Evolutionary conservation across 2,888 invertebrate genomes (phyloP).

Genomic region (Scotopteryx bipunctaria): DNA sequence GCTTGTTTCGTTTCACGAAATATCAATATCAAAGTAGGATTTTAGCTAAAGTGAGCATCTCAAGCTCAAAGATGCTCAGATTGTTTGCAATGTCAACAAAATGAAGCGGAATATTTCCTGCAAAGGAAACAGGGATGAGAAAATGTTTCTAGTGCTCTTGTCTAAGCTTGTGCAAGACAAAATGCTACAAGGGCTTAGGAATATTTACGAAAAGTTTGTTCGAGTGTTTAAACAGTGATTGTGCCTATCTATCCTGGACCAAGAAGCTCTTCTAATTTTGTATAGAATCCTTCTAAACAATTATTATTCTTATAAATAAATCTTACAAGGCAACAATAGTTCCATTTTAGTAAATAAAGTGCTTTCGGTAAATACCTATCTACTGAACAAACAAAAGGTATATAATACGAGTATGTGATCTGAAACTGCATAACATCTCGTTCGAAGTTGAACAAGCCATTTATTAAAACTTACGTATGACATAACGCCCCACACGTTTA

Average conservation of each 20-base stretch:
- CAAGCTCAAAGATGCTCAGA: constrained; percentile 35
- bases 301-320: no score
- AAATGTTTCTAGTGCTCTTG: constrained; percentile 28
- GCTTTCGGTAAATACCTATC: no score
- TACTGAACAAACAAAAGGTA: no score
- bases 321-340: neutral
- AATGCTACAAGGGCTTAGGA: constrained; percentile 9
- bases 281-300: no score
- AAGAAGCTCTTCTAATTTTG: no score
- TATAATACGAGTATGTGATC: no score
- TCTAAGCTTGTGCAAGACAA: constrained; percentile 15
- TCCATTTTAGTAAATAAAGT: no score
- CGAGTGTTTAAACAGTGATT: neutral
- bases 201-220: constrained; percentile 17
- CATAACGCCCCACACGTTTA: constrained; percentile 4
- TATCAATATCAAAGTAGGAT: constrained; percentile 34
- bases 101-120: constrained; percentile 40
- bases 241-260: no score
- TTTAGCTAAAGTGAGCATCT: constrained; percentile 33
- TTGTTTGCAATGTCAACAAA: constrained; percentile 48
- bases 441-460: constrained; percentile 7
- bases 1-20: constrained; percentile 18
- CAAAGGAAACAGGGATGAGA: constrained; percentile 41
- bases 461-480: constrained; percentile 23
- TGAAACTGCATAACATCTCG: neutral